Evolutionary conservation across 2,113 vertebrate species (phyloP).

Genomic region (Rhinolophus ferrumequinum): DNA sequence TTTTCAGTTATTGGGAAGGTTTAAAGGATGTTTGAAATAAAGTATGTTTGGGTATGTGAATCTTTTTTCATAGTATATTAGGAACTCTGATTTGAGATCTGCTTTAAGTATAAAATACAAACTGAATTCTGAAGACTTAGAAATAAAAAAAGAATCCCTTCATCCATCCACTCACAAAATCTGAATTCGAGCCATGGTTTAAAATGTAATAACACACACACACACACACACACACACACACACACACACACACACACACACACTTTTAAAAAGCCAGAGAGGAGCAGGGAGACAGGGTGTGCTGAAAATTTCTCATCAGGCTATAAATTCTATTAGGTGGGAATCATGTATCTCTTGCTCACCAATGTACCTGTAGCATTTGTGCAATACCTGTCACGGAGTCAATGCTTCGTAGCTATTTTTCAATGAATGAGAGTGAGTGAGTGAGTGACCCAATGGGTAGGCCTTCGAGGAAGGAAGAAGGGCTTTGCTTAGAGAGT

Average conservation of each 20-base stretch:
- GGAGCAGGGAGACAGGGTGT: neutral
- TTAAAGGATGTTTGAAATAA: neutral
- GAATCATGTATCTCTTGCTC: neutral
- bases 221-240: neutral
- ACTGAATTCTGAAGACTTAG: neutral
- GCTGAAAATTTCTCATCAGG: neutral
- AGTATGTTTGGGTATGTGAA: neutral
- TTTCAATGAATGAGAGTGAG: neutral
- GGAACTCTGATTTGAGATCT: neutral
- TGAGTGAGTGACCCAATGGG: neutral
- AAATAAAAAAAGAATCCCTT: neutral
- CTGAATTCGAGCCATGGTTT: neutral
- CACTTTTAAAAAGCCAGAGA: neutral
- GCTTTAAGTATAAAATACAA: neutral
- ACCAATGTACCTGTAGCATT: fast-evolving
- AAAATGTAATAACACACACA: neutral
- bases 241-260: neutral
- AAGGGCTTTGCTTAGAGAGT: neutral
- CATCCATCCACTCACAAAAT: neutral
- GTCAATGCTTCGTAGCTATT: neutral
- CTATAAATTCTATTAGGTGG: neutral
- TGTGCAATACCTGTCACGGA: neutral
- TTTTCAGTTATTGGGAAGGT: neutral
- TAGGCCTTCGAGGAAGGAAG: neutral
- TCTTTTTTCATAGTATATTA: neutral